phyloP scores from a whole-genome alignment of 2,797 vertebrate genomes.

The Acanthurus lineatus region DNA sequence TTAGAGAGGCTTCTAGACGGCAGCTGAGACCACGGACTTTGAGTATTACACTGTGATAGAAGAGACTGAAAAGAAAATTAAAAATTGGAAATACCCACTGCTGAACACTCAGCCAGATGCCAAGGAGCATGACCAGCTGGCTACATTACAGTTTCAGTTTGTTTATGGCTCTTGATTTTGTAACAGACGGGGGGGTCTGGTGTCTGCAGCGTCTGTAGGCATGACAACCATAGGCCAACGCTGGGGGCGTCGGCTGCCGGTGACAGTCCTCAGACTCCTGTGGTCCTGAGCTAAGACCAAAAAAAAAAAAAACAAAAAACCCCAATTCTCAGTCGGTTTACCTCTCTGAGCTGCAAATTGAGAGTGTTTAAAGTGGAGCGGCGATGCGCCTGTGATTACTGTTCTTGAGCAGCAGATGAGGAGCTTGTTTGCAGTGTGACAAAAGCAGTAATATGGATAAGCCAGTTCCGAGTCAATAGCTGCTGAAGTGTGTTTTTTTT shows the following conservation, averaged over 20 bases:
- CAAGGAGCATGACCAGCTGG: conserved; percentile 22
- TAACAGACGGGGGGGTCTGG: conserved; percentile 10
- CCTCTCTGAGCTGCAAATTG: conserved; percentile 30
- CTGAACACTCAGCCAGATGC: conserved; percentile 26
- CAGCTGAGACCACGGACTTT: conserved; percentile 27
- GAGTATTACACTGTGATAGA: conserved; percentile 16
- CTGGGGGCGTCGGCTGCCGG: conserved; percentile 36
- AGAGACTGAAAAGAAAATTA: conserved; percentile 23
- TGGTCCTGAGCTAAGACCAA: conserved; percentile 25
- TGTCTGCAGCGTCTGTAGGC: conserved; percentile 49
- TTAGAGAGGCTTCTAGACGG: not conserved
- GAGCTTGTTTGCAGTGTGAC: conserved; percentile 35
- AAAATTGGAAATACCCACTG: conserved; percentile 10
- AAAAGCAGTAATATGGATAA: conserved; percentile 36
- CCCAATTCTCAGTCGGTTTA: conserved; percentile 3
- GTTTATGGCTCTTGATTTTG: conserved; percentile 40
- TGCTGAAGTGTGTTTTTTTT: conserved; percentile 15
- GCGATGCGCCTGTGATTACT: conserved; percentile 23
- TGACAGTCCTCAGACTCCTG: conserved; percentile 32
- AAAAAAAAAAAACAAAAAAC: not conserved
- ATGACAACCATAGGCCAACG: conserved; percentile 30
- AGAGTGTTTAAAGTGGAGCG: conserved; percentile 39
- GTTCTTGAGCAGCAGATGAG: conserved; percentile 37
- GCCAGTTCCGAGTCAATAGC: conserved; percentile 17
- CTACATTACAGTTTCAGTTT: conserved; percentile 31